phyloP scores from a whole-genome alignment of 2,888 invertebrate genomes.

The Tridacna crocea region DNA sequence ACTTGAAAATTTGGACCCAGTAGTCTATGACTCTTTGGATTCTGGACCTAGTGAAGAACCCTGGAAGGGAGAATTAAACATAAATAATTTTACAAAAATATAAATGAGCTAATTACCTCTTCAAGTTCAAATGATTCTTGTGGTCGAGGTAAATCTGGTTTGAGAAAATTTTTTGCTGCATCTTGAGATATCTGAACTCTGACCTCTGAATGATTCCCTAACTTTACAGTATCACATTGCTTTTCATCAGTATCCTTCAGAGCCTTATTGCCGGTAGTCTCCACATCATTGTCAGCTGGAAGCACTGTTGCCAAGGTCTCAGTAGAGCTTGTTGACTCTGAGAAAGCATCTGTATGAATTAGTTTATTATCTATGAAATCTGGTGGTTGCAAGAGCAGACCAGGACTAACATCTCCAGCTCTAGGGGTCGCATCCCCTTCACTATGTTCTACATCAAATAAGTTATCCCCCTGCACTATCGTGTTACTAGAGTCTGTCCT shows the following conservation, averaged over 20 bases:
- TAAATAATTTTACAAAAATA: too few relatives aligned
- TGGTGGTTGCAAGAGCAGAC: conserved; percentile 15
- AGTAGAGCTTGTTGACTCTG: conserved; percentile 56
- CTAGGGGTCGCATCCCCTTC: conserved; percentile 49
- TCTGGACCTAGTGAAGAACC: too few relatives aligned
- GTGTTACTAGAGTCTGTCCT: conserved; percentile 67
- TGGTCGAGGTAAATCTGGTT: conserved; percentile 33
- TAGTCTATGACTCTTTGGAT: too few relatives aligned
- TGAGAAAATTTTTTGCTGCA: conserved; percentile 23
- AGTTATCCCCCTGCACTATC: conserved; percentile 52
- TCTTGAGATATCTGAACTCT: conserved; percentile 22
- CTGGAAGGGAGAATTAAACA: too few relatives aligned
- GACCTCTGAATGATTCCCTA: neutral
- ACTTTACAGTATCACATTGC: neutral
- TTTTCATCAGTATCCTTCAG: neutral
- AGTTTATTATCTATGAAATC: conserved; percentile 27
- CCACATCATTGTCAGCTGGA: conserved; percentile 12
- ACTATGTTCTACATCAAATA: conserved; percentile 32
- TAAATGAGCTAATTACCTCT: conserved; percentile 46
- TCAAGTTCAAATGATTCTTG: conserved; percentile 62
- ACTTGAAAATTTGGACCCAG: too few relatives aligned
- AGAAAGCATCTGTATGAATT: conserved; percentile 43
- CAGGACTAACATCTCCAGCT: conserved; percentile 38
- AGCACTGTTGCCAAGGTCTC: conserved; percentile 44
- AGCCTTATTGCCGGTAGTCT: neutral